Percentiles rank a stretch among this genome's conserved stretches.
Evolutionary conservation across 2,888 invertebrate species (phyloP).

Genomic region (Hypolimnas misippus): DNA sequence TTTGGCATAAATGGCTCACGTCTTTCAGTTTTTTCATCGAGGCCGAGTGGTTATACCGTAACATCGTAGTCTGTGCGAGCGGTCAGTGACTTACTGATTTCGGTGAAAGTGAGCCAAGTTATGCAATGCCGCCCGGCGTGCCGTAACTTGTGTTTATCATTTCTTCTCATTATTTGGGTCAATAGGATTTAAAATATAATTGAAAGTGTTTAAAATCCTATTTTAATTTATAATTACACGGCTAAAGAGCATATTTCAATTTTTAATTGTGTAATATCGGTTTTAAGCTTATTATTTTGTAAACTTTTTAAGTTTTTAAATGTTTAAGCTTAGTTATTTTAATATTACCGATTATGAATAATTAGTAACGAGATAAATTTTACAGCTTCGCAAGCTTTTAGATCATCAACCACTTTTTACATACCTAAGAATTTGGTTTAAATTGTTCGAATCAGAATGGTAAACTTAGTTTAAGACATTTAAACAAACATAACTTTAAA

Average conservation of each 20-base stretch:
- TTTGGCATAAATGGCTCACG: too few relatives aligned
- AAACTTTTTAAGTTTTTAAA: background rate
- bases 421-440: too few relatives aligned
- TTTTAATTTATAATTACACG: conserved; percentile 6
- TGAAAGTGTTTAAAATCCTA: conserved; percentile 19
- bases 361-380: too few relatives aligned
- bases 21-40: background rate
- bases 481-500: too few relatives aligned
- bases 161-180: conserved; percentile 34
- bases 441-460: too few relatives aligned
- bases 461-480: too few relatives aligned
- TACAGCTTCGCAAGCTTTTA: too few relatives aligned
- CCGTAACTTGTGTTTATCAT: conserved; percentile 25
- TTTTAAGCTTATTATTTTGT: background rate
- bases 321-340: background rate
- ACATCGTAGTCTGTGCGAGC: conserved; percentile 22
- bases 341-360: too few relatives aligned
- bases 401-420: too few relatives aligned
- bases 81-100: conserved; percentile 51
- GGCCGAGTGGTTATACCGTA: background rate
- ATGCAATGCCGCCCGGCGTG: conserved; percentile 12
- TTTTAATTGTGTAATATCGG: background rate
- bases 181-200: conserved; percentile 33
- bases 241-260: background rate
- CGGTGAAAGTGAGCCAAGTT: conserved; percentile 50